phyloP scores from a whole-genome alignment of 2,888 invertebrate species.

The Acanthosepion lycidas region DNA sequence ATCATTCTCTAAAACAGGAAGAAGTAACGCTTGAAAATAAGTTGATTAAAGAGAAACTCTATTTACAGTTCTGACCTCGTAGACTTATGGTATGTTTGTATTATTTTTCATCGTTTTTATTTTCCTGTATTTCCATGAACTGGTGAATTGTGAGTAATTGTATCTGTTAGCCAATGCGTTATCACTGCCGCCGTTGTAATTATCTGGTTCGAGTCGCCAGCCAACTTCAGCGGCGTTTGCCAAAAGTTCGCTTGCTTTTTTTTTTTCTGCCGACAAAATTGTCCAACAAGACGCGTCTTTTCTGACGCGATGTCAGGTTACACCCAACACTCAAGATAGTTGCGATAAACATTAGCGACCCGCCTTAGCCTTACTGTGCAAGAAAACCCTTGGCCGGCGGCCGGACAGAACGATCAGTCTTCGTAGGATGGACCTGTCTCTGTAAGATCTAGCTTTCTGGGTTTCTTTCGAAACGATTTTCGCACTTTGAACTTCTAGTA shows the following conservation, averaged over 20 bases:
- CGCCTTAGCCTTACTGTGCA: not conserved
- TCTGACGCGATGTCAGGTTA: slow-evolving; percentile 11
- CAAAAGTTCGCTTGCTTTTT: not conserved
- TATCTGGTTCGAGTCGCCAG: not conserved
- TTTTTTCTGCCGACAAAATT: not conserved
- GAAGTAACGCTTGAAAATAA: too few species aligned
- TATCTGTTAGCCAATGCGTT: slow-evolving; percentile 33
- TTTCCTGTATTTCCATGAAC: not conserved
- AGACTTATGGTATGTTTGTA: not conserved
- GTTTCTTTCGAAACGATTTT: not conserved
- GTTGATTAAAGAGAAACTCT: too few species aligned
- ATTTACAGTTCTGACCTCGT: not conserved
- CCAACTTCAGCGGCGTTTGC: not conserved
- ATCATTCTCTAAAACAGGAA: too few species aligned
- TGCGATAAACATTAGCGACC: not conserved
- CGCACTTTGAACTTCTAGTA: not conserved
- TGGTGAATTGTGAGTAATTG: not conserved
- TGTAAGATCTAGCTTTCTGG: not conserved
- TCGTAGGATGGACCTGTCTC: not conserved
- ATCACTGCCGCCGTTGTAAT: not conserved
- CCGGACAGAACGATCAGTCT: not conserved
- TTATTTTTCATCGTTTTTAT: not conserved
- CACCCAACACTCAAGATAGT: not conserved
- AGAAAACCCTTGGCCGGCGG: not conserved
- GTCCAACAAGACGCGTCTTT: slow-evolving; percentile 11